Evolutionary conservation across 1,140 invertebrate genomes (phyloP).

Genomic region (Anastrepha ludens): DNA sequence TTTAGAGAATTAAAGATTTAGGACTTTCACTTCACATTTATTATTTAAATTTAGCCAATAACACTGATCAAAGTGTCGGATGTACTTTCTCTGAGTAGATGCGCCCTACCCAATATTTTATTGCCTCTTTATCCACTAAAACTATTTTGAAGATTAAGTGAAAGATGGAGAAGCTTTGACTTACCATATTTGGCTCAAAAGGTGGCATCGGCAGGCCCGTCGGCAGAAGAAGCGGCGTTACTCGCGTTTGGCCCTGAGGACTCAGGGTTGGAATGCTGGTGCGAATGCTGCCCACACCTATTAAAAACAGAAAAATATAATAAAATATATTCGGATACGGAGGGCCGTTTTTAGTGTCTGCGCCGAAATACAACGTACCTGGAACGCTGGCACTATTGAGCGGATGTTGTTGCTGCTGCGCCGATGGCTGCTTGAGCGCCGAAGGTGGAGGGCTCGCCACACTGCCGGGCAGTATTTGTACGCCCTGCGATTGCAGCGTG

Average conservation of each 20-base stretch:
- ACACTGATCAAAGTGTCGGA: no score
- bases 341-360: no score
- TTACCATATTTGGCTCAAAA: slow-evolving; percentile 83
- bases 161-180: slow-evolving; percentile 63
- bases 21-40: no score
- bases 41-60: no score
- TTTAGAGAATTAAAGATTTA: no score
- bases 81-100: no score
- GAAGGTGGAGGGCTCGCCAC: slow-evolving; percentile 78
- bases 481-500: slow-evolving; percentile 66
- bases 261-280: slow-evolving; percentile 78
- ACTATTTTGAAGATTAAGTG: no score
- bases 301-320: not conserved
- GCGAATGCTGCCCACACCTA: slow-evolving; percentile 74
- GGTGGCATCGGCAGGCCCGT: slow-evolving; percentile 77
- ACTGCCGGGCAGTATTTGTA: slow-evolving; percentile 75
- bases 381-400: not conserved
- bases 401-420: slow-evolving; percentile 61
- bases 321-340: slow-evolving; percentile 44
- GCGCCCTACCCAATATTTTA: no score
- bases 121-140: no score
- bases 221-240: slow-evolving; percentile 75
- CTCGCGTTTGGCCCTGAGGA: slow-evolving; percentile 79
- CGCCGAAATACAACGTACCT: slow-evolving; percentile 48
- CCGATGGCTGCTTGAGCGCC: slow-evolving; percentile 70